phyloP scores from a whole-genome alignment of 2,888 invertebrate genomes.

The Xanthorhoe designata region DNA sequence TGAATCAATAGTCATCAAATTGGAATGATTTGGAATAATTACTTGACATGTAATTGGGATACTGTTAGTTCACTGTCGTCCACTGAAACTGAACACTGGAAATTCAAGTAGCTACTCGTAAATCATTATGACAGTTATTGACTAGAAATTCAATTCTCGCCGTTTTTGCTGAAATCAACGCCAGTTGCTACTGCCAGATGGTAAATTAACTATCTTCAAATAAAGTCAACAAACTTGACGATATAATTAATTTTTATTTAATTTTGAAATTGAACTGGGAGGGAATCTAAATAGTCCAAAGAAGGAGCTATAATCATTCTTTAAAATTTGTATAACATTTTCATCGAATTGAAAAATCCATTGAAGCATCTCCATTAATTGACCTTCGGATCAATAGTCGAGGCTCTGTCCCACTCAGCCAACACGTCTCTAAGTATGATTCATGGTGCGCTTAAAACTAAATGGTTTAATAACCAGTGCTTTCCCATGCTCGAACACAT shows the following conservation, averaged over 20 bases:
- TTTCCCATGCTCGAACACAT: conserved; percentile 40
- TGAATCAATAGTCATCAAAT: too few species aligned
- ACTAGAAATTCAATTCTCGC: conserved; percentile 17
- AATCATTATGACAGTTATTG: conserved; percentile 16
- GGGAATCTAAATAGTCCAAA: too few species aligned
- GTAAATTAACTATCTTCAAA: not conserved
- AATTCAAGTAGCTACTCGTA: conserved; percentile 30
- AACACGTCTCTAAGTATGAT: conserved; percentile 7
- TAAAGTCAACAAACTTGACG: not conserved
- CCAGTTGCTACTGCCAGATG: not conserved
- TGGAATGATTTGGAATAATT: not conserved
- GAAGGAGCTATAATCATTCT: too few species aligned
- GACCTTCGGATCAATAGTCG: not conserved
- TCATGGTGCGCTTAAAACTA: conserved; percentile 17
- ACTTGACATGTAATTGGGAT: not conserved
- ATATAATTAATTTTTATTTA: not conserved
- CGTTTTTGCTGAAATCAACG: conserved; percentile 34
- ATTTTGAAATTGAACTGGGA: too few species aligned
- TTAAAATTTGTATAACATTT: too few species aligned
- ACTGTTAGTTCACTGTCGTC: not conserved
- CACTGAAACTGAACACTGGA: conserved; percentile 28
- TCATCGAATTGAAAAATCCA: too few species aligned
- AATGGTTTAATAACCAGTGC: conserved; percentile 22
- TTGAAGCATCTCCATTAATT: too few species aligned
- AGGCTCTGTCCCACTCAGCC: not conserved